phyloP scores from a whole-genome alignment of 2,888 invertebrate species.

The Ecliptopera silaceata region DNA sequence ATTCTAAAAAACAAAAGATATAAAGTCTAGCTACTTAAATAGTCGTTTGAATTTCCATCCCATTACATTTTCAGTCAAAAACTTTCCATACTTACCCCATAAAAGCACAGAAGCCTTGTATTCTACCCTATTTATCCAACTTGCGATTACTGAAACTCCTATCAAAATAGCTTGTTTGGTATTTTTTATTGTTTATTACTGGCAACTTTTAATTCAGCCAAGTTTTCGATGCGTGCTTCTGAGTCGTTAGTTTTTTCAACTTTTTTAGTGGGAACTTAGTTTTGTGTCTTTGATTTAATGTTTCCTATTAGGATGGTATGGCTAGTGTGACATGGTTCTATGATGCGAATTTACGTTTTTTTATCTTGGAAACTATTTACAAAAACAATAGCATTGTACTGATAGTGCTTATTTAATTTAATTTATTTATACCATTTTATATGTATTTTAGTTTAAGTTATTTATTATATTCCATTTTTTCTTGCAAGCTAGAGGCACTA shows the following conservation, averaged over 20 bases:
- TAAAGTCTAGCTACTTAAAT: conserved; percentile 21
- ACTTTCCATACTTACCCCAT: conserved; percentile 28
- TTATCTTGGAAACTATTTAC: no score
- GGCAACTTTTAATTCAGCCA: conserved; percentile 80
- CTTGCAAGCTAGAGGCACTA: no score
- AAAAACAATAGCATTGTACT: no score
- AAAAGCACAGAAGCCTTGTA: conserved; percentile 38
- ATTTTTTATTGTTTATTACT: conserved; percentile 79
- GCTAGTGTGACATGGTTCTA: conserved; percentile 53
- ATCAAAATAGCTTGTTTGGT: conserved; percentile 66
- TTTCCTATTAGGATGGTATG: conserved; percentile 62
- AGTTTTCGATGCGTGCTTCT: conserved; percentile 76
- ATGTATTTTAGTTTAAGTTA: no score
- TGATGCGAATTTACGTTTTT: conserved; percentile 12
- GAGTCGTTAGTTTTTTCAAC: conserved; percentile 75
- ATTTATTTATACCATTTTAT: no score
- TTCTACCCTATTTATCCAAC: conserved; percentile 43
- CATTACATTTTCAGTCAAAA: conserved; percentile 27
- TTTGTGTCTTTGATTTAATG: conserved; percentile 74
- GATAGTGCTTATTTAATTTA: no score
- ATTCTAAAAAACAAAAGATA: neutral
- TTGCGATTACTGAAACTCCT: conserved; percentile 59
- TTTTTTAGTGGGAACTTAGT: conserved; percentile 68
- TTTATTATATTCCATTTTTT: no score
- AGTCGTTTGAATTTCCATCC: conserved; percentile 30